Evolutionary conservation across 2,113 vertebrate species (phyloP).

Genomic region (Scortum barcoo): DNA sequence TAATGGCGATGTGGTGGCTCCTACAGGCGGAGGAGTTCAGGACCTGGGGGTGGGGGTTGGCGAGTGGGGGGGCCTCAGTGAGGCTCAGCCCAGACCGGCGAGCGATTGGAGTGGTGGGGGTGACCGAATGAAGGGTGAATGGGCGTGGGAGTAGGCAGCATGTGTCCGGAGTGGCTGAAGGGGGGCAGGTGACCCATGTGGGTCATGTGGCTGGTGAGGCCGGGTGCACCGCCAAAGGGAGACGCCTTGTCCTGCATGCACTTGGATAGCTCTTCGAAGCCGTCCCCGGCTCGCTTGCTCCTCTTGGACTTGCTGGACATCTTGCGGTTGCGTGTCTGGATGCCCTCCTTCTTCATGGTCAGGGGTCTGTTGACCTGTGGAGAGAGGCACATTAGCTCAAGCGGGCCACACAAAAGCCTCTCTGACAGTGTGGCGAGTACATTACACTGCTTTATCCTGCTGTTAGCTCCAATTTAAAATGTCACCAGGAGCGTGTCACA

Average conservation of each 20-base stretch:
- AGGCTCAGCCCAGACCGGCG: conserved; percentile 93
- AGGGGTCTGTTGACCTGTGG: conserved; percentile 96
- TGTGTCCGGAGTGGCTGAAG: conserved; percentile 98
- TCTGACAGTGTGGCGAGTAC: conserved; percentile 43
- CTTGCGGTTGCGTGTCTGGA: conserved; percentile 99
- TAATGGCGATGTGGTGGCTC: conserved; percentile 64
- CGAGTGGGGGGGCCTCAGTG: conserved; percentile 81
- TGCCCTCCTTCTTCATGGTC: conserved; percentile 99
- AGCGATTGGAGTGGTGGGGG: conserved; percentile 94
- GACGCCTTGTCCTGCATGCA: conserved; percentile 97
- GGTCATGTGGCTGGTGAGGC: conserved; percentile 93
- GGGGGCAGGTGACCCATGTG: conserved; percentile 96
- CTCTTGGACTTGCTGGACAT: conserved; percentile 99
- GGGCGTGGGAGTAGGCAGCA: conserved; percentile 97
- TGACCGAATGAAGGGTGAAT: conserved; percentile 96
- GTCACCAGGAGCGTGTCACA: conserved; percentile 26
- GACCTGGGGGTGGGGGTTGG: no score
- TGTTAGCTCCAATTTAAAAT: conserved; percentile 25
- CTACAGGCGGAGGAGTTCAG: conserved; percentile 39
- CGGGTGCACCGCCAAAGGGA: conserved; percentile 90
- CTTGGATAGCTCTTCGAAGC: conserved; percentile 97
- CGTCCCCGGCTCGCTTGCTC: conserved; percentile 91
- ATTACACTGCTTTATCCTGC: conserved; percentile 7
- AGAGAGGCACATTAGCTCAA: conserved; percentile 73
- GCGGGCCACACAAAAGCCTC: conserved; percentile 48